phyloP scores from a whole-genome alignment of 1,140 invertebrate species.

The Procambarus virginalis region DNA sequence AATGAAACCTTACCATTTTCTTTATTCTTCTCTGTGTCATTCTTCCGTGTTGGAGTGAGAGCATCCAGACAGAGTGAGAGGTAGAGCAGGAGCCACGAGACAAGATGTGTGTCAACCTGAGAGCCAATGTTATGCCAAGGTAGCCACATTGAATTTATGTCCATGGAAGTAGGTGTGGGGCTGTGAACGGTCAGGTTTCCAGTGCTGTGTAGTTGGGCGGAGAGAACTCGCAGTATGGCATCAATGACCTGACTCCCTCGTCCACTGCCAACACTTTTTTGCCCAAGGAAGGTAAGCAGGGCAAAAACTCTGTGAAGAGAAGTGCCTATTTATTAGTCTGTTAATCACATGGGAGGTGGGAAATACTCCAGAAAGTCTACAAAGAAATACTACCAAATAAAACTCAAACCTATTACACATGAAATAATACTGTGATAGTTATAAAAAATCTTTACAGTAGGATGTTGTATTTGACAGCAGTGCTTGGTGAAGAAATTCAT shows the following conservation, averaged over 20 bases:
- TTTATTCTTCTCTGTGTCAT: constrained; percentile 70
- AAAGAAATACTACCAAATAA: no score
- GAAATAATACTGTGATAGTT: no score
- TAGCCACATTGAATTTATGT: constrained; percentile 21
- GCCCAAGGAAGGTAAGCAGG: constrained; percentile 88
- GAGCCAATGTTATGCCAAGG: constrained; percentile 70
- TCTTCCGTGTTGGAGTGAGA: constrained; percentile 73
- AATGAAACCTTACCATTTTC: constrained; percentile 59
- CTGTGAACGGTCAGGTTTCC: background rate
- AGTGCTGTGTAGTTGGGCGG: constrained; percentile 73
- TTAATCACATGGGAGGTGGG: no score
- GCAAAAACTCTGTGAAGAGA: constrained; percentile 84
- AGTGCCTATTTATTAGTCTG: no score
- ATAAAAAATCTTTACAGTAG: no score
- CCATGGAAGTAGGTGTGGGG: background rate
- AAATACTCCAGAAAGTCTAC: no score
- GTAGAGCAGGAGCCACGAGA: constrained; percentile 87
- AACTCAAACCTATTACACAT: no score
- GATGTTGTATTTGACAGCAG: no score
- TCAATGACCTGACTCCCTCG: constrained; percentile 72
- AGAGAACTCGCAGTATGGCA: constrained; percentile 74
- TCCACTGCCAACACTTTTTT: constrained; percentile 81
- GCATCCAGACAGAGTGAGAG: constrained; percentile 84
- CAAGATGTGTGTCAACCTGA: constrained; percentile 80
- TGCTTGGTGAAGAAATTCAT: no score